These are phyloP conservation scores for Axinella damicornis DNA, from an alignment of 37 sponge, comb jelly and placozoan genomes.

Conservation along the genomic window DNA sequence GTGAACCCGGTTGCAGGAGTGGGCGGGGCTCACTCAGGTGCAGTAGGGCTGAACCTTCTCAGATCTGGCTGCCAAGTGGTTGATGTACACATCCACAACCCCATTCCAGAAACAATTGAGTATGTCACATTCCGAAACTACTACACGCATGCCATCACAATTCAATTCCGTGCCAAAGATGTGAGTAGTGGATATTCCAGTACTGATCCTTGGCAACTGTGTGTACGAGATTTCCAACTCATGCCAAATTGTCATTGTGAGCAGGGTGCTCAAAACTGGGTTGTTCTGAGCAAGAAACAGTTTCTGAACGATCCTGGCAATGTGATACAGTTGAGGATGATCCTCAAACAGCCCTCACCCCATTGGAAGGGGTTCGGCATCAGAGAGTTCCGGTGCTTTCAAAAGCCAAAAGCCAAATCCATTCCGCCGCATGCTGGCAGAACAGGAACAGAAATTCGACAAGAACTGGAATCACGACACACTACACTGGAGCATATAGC, in stretches of 20 bases:
- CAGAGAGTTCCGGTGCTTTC: background rate
- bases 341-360: conserved; percentile 49
- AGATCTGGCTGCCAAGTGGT: conserved; percentile 40
- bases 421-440: background rate
- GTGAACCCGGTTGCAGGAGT: background rate
- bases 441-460: background rate
- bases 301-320: background rate
- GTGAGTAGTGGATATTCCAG: no score
- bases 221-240: background rate
- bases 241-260: conserved; percentile 38
- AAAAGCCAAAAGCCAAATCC: background rate
- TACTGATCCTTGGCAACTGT: background rate
- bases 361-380: conserved; percentile 44
- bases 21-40: no score
- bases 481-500: background rate
- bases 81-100: background rate
- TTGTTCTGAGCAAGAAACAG: background rate
- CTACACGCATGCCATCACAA: conserved; percentile 34
- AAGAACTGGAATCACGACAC: no score
- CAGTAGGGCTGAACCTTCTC: background rate
- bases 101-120: background rate
- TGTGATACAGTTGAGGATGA: conserved; percentile 5
- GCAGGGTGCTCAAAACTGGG: conserved; percentile 13
- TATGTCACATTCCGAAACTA: conserved; percentile 31
- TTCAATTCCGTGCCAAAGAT: background rate